Base-by-base conservation (phyloP, 2,888 invertebrate genomes). In the Lithophane leautieri region DNA sequence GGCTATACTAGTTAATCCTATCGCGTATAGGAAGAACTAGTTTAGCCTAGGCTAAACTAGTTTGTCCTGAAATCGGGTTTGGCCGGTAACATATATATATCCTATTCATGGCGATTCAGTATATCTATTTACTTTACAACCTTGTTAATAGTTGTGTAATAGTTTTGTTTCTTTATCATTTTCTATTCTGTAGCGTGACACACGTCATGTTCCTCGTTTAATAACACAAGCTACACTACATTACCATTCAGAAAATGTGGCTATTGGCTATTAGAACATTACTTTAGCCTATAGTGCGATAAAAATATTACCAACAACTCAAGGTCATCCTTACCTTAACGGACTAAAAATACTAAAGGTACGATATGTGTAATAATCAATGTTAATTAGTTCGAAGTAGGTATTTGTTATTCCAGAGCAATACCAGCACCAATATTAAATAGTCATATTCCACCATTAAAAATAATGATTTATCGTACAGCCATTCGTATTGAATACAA, bases 151-250 rank as follows among this genome's bases (percentile, higher is more conserved):
- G 86, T 92, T 93, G 89, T 90, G 91, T 90, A 91, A 91, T 90
- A 83, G 85, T 82, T 85, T 86, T 84, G 85, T 91, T 89, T 90
- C 91, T 92, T 91, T 90, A 90, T 89, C 78, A 88, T 91, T 91
- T 92, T 91, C 88, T 89, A 89, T 90, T 90, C 79, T 87, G 85
- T 92, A 86, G 91, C 93, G 92, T 93, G 93, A 86, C 89, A 90
- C 91, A 92, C 91, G 92, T 91, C 89, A 93, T 89, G 79, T 89
- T 90, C 83, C 82, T 88, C 81, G 83, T 77, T 86, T 85, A 85
- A 88, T 86, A 85, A 83, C 86, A 79, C 76, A 63, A 80, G 74
- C 68, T 76, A 42, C 73, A 81, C 76, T 79, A 74, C 76, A 82
- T 81, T 87, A 83, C 82, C 77, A 86, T 87, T 86, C 82, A 80